These are phyloP conservation scores for Drosophila tsacasi DNA, from an alignment of 1,140 invertebrate genomes.

Conservation along the genomic window DNA sequence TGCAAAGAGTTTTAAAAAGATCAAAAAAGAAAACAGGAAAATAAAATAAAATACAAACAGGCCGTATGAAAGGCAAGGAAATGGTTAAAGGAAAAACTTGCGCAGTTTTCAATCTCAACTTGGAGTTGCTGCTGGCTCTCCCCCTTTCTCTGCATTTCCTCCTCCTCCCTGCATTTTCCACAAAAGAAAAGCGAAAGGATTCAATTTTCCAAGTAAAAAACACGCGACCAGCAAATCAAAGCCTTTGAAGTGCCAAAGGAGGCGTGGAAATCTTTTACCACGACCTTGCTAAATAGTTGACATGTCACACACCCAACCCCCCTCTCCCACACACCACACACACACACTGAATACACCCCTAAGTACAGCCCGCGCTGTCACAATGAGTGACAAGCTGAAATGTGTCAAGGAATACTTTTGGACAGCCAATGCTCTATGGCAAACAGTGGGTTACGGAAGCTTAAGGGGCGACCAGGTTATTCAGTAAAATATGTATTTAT, in stretches of 20 bases:
- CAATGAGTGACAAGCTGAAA: conserved; percentile 34
- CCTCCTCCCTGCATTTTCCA: background rate
- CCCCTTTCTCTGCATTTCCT: too few relatives aligned
- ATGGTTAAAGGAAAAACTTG: conserved; percentile 58
- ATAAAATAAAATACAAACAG: conserved; percentile 6
- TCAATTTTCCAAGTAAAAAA: conserved; percentile 60
- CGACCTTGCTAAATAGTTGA: conserved; percentile 58
- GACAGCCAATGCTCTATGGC: conserved; percentile 5
- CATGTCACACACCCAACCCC: conserved; percentile 28
- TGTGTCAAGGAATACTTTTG: conserved; percentile 12
- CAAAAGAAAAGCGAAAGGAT: conserved; percentile 67
- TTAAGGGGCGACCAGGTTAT: too few relatives aligned
- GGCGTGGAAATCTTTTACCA: conserved; percentile 18
- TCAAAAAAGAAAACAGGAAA: conserved; percentile 37
- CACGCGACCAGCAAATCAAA: conserved; percentile 70
- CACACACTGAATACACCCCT: background rate
- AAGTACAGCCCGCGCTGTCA: conserved; percentile 11
- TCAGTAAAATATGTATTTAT: background rate
- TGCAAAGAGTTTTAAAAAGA: conserved; percentile 67
- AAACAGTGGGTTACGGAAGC: background rate
- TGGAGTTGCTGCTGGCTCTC: conserved; percentile 24
- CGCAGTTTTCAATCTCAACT: conserved; percentile 61
- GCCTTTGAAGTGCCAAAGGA: conserved; percentile 63
- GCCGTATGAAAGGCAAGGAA: conserved; percentile 8
- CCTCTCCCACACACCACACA: background rate